These are phyloP conservation scores for Metallyticus violacea DNA, from an alignment of 2,888 invertebrate species.

Conservation along the genomic window DNA sequence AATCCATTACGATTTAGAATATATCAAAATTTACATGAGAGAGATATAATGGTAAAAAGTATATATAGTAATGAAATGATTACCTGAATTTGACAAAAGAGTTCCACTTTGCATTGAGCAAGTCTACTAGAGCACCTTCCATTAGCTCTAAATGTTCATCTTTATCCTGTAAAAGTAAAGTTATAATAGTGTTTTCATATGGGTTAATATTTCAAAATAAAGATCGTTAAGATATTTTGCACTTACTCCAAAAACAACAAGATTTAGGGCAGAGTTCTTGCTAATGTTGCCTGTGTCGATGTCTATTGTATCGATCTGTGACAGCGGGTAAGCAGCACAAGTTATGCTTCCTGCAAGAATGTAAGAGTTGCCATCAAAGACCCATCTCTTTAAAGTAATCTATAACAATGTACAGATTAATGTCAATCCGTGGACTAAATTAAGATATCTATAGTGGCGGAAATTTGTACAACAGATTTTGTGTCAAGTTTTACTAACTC, in stretches of 20 bases:
- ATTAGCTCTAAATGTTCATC: constrained; percentile 91
- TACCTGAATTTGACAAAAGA: constrained; percentile 66
- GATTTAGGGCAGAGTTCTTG: constrained; percentile 89
- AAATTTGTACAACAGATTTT: too few species aligned
- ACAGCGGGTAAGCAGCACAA: constrained; percentile 94
- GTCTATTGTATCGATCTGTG: constrained; percentile 94
- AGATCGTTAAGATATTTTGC: background rate
- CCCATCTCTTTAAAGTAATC: too few species aligned
- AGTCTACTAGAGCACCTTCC: constrained; percentile 90
- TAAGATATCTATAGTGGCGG: too few species aligned
- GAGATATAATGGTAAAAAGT: background rate
- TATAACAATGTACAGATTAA: too few species aligned
- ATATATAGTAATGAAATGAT: background rate
- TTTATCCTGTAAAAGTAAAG: constrained; percentile 67
- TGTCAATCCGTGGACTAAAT: too few species aligned
- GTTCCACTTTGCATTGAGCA: constrained; percentile 96
- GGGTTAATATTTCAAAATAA: background rate
- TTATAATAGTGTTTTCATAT: background rate
- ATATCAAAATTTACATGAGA: too few species aligned
- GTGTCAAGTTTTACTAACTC: too few species aligned
- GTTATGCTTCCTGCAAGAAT: constrained; percentile 70
- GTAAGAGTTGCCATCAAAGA: too few species aligned
- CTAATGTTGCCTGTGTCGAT: constrained; percentile 88
- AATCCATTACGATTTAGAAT: too few species aligned
- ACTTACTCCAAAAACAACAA: constrained; percentile 93